Percentiles rank a stretch among this genome's conserved stretches.
Conservation (phyloP, 2,113 vertebrate genomes). For the Osmerus eperlanus region DNA sequence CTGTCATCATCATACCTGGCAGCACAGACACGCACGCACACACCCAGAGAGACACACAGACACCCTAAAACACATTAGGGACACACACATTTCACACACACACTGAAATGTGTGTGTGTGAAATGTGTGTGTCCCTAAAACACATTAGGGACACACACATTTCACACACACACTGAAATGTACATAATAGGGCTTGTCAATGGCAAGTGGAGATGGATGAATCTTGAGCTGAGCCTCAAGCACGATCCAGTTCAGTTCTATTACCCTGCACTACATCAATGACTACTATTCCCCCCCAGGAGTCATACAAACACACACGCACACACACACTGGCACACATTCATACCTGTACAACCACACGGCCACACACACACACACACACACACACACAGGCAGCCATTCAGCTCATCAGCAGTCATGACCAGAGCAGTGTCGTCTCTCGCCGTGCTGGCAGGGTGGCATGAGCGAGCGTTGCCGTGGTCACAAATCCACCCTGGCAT, state of each 20-base stretch:
- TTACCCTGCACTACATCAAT: background rate
- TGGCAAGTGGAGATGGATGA: background rate
- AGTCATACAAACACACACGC: background rate
- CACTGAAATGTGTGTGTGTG: background rate
- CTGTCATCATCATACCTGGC: background rate
- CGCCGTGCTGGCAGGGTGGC: constrained; percentile 28
- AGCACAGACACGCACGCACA: background rate
- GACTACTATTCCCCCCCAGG: too few relatives aligned
- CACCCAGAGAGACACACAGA: background rate
- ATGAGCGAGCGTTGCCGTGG: constrained; percentile 9
- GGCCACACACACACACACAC: background rate
- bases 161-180: background rate
- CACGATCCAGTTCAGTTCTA: background rate
- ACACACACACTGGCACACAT: background rate
- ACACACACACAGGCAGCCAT: constrained; percentile 2
- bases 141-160: background rate
- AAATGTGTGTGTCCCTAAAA: too few relatives aligned
- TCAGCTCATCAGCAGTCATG: constrained; percentile 20
- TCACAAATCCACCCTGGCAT: constrained; percentile 7
- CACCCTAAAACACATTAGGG: background rate
- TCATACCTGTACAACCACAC: background rate
- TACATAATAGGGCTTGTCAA: background rate
- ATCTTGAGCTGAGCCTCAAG: background rate
- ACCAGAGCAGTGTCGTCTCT: constrained; percentile 42
- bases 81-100: constrained; percentile 1